Evolutionary conservation across 2,888 invertebrate genomes (phyloP), one percentile per base, ranked within the genome.

Genomic region (Thereva unica): DNA sequence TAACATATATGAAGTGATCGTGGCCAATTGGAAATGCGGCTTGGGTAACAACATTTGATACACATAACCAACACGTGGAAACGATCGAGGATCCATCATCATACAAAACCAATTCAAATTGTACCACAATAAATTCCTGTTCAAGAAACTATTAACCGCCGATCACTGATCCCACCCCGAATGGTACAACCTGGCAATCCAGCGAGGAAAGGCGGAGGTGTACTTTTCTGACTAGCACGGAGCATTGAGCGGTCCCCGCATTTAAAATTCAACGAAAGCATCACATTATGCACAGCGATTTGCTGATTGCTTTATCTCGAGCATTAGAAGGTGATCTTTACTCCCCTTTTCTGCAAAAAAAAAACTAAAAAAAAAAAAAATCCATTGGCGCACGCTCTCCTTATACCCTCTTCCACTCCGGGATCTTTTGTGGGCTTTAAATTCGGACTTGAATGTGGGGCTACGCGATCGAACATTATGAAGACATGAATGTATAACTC

Each of bases 101-200:
- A 23, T 23, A 23, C 23, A 23, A 23, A 23, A 23, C 23, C 23
- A 23, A 23, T 1, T 23, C 23, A 23, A 23, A 23, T 23, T 23
- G 23, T 23, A 23, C 23, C 47, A 47, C 49, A 59, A 59, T 59
- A 59, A 59, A 59, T 47, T 49, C 23, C 23, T 59, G 10, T 8
- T 49, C 10, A 37, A 59, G 49, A 59, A 59, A 59, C 49, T 59
- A 59, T 59, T 59, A 59, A 59, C 45, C 47, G 59, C 59, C 37
- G n/a, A 59, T 59, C 45, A 59, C 45, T 38, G 38, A 49, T 49
- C 23, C 23, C 23, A 23, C 23, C 23, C 23, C 23, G 23, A 23
- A 23, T 23, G 23, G 23, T 2, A 23, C 23, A 2, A n/a, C n/a
- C n/a, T n/a, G n/a, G n/a, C 59, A 59, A 45, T 59, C 47, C 5